Conservation (phyloP, 1,140 invertebrate species). For the Caenorhabditis inopinata region DNA sequence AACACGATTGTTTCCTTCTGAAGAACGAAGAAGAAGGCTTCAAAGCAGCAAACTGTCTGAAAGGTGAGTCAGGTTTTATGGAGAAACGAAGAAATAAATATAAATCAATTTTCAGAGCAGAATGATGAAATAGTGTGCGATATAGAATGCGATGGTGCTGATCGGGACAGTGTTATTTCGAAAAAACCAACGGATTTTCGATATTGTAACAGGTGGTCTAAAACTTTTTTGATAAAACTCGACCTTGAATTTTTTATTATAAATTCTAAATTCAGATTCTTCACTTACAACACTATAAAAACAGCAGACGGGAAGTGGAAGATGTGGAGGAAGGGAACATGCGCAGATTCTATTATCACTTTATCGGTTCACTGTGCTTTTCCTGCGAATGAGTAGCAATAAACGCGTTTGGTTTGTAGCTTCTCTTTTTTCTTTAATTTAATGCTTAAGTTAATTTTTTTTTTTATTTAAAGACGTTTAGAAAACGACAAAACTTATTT, state of each 20-base stretch:
- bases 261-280: not conserved
- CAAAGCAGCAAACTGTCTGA: not conserved
- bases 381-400: not conserved
- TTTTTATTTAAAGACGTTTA: too few relatives aligned
- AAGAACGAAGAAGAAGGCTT: not conserved
- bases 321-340: not conserved
- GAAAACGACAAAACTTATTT: too few relatives aligned
- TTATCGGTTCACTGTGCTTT: constrained; percentile 3
- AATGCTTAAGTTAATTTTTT: too few relatives aligned
- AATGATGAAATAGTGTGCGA: not conserved
- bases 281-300: not conserved
- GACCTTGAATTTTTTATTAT: not conserved
- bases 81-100: too few relatives aligned
- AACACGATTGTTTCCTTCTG: not conserved
- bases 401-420: too few relatives aligned
- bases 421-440: too few relatives aligned
- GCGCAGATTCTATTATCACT: not conserved
- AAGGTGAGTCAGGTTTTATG: too few relatives aligned
- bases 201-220: constrained; percentile 1
- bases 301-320: not conserved
- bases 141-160: constrained; percentile 4
- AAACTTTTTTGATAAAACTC: too few relatives aligned
- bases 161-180: not conserved
- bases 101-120: too few relatives aligned
- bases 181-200: not conserved